Conservation (phyloP, 2,113 vertebrate species). For the Fulmarus glacialis region DNA sequence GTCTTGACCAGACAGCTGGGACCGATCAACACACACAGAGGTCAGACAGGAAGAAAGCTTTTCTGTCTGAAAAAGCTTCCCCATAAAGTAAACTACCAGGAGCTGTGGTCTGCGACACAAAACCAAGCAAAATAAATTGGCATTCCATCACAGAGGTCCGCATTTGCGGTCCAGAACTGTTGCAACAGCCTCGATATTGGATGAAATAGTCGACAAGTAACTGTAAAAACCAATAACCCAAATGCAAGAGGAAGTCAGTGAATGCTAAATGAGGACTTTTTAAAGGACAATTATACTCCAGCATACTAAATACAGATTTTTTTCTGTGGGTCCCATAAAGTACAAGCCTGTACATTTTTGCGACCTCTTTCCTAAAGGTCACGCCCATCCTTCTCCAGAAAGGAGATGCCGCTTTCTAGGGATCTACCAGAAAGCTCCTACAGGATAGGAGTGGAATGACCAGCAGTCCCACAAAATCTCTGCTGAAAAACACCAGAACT, state of each 20-base stretch:
- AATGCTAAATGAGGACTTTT: background rate
- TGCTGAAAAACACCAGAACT: background rate
- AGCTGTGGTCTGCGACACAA: background rate
- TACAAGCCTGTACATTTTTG: background rate
- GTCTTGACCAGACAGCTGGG: constrained; percentile 18
- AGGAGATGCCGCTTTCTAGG: background rate
- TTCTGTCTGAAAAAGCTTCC: constrained; percentile 11
- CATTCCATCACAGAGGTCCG: accelerated
- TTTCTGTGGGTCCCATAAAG: background rate
- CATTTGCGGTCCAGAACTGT: background rate
- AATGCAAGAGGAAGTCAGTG: background rate
- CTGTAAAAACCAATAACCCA: background rate
- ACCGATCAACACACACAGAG: background rate
- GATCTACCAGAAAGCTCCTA: background rate
- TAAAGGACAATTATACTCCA: background rate
- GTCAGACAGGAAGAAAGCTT: constrained; percentile 25
- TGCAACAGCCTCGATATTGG: background rate
- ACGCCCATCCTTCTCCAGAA: background rate
- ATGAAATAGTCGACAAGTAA: background rate
- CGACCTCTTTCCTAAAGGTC: background rate
- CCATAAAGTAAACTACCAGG: constrained; percentile 28
- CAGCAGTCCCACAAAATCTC: background rate
- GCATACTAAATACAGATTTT: background rate
- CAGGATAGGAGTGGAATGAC: background rate
- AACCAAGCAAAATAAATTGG: background rate